phyloP scores from a whole-genome alignment of 37 sponge, comb jelly and placozoan genomes.

The Diacarnus erythraeanus region DNA sequence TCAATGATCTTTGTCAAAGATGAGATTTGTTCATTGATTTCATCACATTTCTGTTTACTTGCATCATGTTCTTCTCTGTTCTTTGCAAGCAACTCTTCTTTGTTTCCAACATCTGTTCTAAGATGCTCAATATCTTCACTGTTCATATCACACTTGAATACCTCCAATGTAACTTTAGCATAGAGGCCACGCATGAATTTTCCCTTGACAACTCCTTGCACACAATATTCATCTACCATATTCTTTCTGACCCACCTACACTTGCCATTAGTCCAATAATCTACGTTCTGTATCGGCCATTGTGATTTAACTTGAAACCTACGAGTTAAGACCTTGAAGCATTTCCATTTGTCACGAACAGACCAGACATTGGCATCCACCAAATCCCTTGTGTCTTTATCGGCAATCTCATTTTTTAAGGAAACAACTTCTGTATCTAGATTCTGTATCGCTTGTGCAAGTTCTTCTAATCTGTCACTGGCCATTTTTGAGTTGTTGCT shows the following conservation, averaged over 20 bases:
- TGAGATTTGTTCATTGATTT: background rate
- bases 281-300: conserved; percentile 8
- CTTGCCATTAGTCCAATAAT: conserved; percentile 9
- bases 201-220: conserved; percentile 13
- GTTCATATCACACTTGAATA: conserved; percentile 2
- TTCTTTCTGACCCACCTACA: background rate
- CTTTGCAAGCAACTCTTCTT: background rate
- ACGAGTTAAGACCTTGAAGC: background rate
- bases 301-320: background rate
- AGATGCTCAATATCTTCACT: background rate
- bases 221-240: background rate
- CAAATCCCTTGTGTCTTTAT: background rate
- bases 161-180: conserved; percentile 8
- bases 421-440: background rate
- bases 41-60: background rate
- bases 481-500: background rate
- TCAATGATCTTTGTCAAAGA: background rate
- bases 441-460: background rate
- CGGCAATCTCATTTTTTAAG: background rate
- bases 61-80: background rate
- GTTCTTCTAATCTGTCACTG: background rate
- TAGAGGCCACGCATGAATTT: conserved; percentile 33
- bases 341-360: conserved; percentile 21
- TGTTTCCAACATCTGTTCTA: background rate
- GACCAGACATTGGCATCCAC: conserved; percentile 4